Percentiles rank a stretch among this genome's conserved stretches.
phyloP scores from a whole-genome alignment of 1,140 invertebrate species.

The Scaptomyza hsui region DNA sequence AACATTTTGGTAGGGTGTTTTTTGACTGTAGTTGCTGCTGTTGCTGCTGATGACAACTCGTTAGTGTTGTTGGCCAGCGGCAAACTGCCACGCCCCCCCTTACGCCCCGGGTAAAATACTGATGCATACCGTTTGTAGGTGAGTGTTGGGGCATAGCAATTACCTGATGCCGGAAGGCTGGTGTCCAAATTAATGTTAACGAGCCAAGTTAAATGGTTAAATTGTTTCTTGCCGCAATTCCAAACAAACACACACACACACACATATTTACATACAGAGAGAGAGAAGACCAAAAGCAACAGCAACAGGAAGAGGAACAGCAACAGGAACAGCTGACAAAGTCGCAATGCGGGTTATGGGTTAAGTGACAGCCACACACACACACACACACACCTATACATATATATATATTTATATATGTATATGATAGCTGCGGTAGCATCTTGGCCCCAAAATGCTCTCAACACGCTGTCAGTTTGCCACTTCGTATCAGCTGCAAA shows the following conservation, averaged over 20 bases:
- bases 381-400: no score
- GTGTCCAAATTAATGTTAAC: slow-evolving; percentile 62
- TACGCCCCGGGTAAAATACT: background rate
- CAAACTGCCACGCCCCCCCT: slow-evolving; percentile 5
- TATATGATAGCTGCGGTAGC: background rate
- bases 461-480: slow-evolving; percentile 39
- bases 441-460: slow-evolving; percentile 19
- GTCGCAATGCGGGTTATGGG: slow-evolving; percentile 33
- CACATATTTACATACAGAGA: background rate
- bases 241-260: slow-evolving; percentile 17
- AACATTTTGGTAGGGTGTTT: slow-evolving; percentile 2
- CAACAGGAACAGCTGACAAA: slow-evolving; percentile 18
- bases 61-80: slow-evolving; percentile 35
- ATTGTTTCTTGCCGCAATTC: slow-evolving; percentile 49
- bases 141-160: slow-evolving; percentile 30
- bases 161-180: slow-evolving; percentile 51
- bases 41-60: slow-evolving; percentile 52
- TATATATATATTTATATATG: no score
- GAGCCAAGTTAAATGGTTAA: slow-evolving; percentile 63
- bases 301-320: slow-evolving; percentile 17
- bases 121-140: background rate
- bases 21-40: slow-evolving; percentile 9
- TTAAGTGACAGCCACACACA: slow-evolving; percentile 18
- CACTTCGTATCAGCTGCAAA: slow-evolving; percentile 36
- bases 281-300: background rate